A percentile compares a stretch with the other conserved stretches of the same genome.
Evolutionary conservation across 2,113 vertebrate species (phyloP).

Genomic region (Nasalis larvatus): DNA sequence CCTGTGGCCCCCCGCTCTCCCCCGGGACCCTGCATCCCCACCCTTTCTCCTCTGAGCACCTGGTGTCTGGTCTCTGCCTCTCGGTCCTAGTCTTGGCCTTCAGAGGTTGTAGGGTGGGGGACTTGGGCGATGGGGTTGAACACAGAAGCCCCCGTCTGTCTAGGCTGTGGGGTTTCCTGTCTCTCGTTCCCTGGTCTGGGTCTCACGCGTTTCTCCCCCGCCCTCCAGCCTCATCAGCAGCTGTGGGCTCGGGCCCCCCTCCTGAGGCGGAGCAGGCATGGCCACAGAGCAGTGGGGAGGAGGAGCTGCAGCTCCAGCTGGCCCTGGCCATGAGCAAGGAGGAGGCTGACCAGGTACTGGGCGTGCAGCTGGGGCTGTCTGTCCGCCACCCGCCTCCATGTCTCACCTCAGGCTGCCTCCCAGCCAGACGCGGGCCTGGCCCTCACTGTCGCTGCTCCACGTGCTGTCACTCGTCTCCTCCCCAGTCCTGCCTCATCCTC

Average conservation of each 20-base stretch:
- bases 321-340: slow-evolving; percentile 97
- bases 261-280: slow-evolving; percentile 92
- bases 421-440: not conserved
- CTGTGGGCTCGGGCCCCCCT: slow-evolving; percentile 65
- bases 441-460: not conserved
- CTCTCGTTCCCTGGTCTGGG: no score
- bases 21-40: not conserved
- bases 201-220: rapidly evolving
- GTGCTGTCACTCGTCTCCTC: not conserved
- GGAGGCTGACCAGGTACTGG: slow-evolving; percentile 93
- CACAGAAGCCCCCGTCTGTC: not conserved
- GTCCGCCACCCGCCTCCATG: slow-evolving; percentile 8
- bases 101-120: no score
- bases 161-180: not conserved
- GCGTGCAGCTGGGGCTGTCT: rapidly evolving
- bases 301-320: slow-evolving; percentile 94
- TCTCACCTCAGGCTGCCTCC: not conserved
- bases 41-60: not conserved
- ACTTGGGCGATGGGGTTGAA: no score
- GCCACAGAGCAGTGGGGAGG: slow-evolving; percentile 95
- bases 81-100: not conserved
- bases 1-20: not conserved
- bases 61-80: not conserved
- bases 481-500: not conserved
- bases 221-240: slow-evolving; percentile 73